phyloP scores from a whole-genome alignment of 2,797 vertebrate species.

The Lagorchestes hirsutus region DNA sequence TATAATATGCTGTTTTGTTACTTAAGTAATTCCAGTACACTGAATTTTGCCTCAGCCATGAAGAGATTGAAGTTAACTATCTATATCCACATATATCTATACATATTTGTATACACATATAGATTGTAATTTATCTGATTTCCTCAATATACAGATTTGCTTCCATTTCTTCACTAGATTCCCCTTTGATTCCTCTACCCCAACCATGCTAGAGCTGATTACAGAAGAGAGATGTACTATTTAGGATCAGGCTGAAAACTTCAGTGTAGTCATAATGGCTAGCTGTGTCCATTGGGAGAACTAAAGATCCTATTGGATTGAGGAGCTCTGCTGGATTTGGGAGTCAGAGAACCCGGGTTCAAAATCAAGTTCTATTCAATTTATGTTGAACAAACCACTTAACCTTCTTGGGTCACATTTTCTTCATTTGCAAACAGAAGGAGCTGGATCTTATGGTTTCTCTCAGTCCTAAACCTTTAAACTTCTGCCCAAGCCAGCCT shows the following conservation, averaged over 20 bases:
- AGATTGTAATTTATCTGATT: neutral
- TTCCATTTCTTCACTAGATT: neutral
- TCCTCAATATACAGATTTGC: neutral
- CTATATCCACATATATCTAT: neutral
- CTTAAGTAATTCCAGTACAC: neutral
- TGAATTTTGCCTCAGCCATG: neutral
- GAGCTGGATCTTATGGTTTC: neutral
- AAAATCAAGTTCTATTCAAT: neutral
- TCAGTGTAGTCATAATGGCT: neutral
- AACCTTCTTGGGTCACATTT: neutral
- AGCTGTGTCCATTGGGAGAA: neutral
- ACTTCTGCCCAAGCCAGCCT: neutral
- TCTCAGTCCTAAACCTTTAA: neutral
- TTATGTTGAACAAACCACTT: neutral
- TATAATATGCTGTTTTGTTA: neutral
- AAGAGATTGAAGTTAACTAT: neutral
- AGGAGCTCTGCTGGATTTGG: neutral
- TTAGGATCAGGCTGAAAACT: neutral
- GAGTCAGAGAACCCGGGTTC: neutral
- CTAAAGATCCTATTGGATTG: neutral
- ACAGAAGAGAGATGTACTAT: neutral
- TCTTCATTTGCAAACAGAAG: neutral
- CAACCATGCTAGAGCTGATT: neutral
- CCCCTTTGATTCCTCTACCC: neutral
- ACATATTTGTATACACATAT: neutral